A percentile compares a stretch with the other conserved stretches of the same genome.
Evolutionary conservation across 2,113 vertebrate genomes (phyloP).

Genomic region (Nestor notabilis): DNA sequence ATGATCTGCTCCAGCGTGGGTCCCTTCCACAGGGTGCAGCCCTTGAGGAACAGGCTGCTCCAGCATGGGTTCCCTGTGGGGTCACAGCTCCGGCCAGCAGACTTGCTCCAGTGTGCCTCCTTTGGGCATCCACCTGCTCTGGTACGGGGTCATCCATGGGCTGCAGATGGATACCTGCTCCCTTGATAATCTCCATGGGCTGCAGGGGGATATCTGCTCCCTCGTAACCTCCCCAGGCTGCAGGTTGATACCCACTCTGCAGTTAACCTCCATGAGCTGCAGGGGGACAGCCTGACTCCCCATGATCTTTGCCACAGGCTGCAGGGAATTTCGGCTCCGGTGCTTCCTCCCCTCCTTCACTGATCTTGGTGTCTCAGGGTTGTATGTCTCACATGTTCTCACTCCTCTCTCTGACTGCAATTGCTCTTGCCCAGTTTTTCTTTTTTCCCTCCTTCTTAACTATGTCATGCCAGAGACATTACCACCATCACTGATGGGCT

Average conservation of each 20-base stretch:
- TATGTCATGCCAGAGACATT: rapidly evolving
- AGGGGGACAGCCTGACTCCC: not conserved
- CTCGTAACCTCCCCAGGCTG: not conserved
- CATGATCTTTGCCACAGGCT: rapidly evolving
- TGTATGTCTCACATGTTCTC: not conserved
- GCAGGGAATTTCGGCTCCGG: not conserved
- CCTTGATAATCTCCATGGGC: not conserved
- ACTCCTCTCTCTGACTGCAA: not conserved
- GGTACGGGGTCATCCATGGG: rapidly evolving
- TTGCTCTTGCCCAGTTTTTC: not conserved
- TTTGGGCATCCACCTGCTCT: not conserved
- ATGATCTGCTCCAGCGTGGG: not conserved
- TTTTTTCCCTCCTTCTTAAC: not conserved
- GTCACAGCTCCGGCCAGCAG: not conserved
- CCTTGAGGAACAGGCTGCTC: not conserved
- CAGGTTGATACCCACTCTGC: not conserved
- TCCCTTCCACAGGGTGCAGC: not conserved
- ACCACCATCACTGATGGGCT: not conserved
- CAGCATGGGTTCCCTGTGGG: not conserved
- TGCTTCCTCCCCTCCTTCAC: not conserved
- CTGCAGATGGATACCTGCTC: not conserved
- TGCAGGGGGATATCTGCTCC: not conserved
- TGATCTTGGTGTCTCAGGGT: not conserved
- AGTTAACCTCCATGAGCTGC: not conserved
- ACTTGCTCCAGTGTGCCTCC: not conserved